Evolutionary conservation across 2,888 invertebrate genomes (phyloP).

Genomic region (Muscina levida): DNA sequence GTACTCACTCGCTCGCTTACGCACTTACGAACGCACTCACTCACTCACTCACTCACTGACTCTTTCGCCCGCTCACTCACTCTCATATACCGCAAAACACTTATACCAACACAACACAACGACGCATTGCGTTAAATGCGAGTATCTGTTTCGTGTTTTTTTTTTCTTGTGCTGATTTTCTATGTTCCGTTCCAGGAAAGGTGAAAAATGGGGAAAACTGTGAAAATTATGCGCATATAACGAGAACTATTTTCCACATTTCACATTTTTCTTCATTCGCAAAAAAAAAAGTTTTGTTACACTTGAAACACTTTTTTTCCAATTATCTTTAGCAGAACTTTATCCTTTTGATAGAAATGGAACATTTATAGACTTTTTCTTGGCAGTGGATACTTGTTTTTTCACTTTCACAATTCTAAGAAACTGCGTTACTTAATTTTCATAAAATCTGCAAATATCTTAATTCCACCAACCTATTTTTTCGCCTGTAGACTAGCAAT

Average conservation of each 20-base stretch:
- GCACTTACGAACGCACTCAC: background rate
- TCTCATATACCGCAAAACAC: background rate
- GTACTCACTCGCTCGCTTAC: too few species aligned
- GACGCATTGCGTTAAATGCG: constrained; percentile 54
- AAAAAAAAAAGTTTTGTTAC: background rate
- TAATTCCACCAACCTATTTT: background rate
- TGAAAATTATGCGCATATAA: constrained; percentile 48
- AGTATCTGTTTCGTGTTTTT: constrained; percentile 12
- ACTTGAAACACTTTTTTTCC: background rate
- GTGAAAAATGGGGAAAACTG: constrained; percentile 1
- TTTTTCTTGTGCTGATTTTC: background rate
- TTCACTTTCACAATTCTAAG: background rate
- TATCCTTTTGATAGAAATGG: too few species aligned
- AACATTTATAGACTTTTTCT: too few species aligned
- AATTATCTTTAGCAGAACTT: too few species aligned
- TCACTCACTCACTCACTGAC: background rate
- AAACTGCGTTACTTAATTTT: too few species aligned
- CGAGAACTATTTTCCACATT: constrained; percentile 21
- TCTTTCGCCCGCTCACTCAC: too few species aligned
- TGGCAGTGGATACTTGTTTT: background rate
- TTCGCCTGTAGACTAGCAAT: background rate
- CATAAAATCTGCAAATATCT: too few species aligned
- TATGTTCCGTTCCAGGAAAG: constrained; percentile 32
- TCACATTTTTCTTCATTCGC: background rate
- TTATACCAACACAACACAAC: constrained; percentile 28